These are phyloP conservation scores for Leucoma salicis DNA, from an alignment of 2,888 invertebrate genomes.

Conservation along the genomic window DNA sequence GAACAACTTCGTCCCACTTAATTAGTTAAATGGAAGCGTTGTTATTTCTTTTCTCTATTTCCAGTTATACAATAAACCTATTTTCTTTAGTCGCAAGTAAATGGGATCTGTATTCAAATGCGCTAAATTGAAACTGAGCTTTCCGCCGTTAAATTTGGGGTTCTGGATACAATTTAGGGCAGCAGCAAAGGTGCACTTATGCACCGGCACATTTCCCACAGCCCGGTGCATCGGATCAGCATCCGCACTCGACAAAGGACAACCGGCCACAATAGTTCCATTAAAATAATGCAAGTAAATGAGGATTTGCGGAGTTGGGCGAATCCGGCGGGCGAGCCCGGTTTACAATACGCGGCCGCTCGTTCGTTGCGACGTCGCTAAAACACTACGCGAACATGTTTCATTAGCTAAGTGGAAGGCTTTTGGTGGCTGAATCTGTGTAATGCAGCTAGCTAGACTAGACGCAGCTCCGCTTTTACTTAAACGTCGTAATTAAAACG, in stretches of 20 bases:
- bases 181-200: slow-evolving; percentile 67
- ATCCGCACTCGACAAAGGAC: slow-evolving; percentile 75
- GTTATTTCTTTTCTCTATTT: slow-evolving; percentile 40
- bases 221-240: slow-evolving; percentile 62
- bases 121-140: slow-evolving; percentile 58
- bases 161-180: slow-evolving; percentile 63
- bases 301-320: slow-evolving; percentile 77
- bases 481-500: slow-evolving; percentile 81
- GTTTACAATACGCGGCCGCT: slow-evolving; percentile 59
- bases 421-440: slow-evolving; percentile 81
- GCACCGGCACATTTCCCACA: slow-evolving; percentile 72
- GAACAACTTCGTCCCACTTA: slow-evolving; percentile 65
- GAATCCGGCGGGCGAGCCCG: slow-evolving; percentile 62
- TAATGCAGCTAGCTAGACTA: slow-evolving; percentile 75
- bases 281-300: slow-evolving; percentile 83
- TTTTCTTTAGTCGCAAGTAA: slow-evolving; percentile 37
- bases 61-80: slow-evolving; percentile 52
- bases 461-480: slow-evolving; percentile 78
- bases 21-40: slow-evolving; percentile 74
- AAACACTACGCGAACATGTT: slow-evolving; percentile 81
- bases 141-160: slow-evolving; percentile 58
- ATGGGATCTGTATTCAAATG: slow-evolving; percentile 45
- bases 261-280: slow-evolving; percentile 79
- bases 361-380: slow-evolving; percentile 60
- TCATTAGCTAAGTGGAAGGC: slow-evolving; percentile 83